Conservation (phyloP, 2,113 vertebrate genomes). For the Mustela lutreola region DNA sequence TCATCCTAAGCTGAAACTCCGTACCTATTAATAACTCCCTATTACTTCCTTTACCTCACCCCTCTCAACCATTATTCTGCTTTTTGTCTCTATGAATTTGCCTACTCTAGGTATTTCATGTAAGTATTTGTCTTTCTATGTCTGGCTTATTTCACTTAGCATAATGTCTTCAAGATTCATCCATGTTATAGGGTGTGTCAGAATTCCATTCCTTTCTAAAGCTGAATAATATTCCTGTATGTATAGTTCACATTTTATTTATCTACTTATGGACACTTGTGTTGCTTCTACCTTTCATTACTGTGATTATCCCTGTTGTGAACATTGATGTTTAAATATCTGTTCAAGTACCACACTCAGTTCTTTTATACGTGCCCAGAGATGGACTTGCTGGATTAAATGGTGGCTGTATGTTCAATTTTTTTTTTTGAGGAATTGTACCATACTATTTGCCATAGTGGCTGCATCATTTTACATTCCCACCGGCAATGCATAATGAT, state of each 20-base stretch:
- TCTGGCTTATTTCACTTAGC: not conserved
- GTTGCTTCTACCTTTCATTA: not conserved
- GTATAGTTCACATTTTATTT: not conserved
- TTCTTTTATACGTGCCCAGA: not conserved
- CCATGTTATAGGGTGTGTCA: not conserved
- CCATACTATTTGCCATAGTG: not conserved
- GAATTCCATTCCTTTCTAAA: slow-evolving; percentile 15
- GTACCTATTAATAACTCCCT: not conserved
- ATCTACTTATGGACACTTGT: not conserved
- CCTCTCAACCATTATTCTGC: not conserved
- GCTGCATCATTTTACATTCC: not conserved
- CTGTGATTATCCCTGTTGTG: not conserved
- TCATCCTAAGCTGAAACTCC: not conserved
- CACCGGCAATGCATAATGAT: not conserved
- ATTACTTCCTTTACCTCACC: not conserved
- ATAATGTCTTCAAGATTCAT: not conserved
- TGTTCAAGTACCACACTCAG: not conserved
- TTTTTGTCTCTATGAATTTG: not conserved
- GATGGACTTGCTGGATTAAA: not conserved
- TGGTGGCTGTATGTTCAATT: not conserved
- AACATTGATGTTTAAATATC: not conserved
- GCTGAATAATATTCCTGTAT: not conserved
- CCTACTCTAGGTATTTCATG: not conserved
- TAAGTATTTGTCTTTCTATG: not conserved
- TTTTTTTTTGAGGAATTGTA: not conserved